Percentiles rank a stretch among this genome's conserved stretches.
Conservation (phyloP, 2,113 vertebrate species). For the Megaptera novaeangliae region DNA sequence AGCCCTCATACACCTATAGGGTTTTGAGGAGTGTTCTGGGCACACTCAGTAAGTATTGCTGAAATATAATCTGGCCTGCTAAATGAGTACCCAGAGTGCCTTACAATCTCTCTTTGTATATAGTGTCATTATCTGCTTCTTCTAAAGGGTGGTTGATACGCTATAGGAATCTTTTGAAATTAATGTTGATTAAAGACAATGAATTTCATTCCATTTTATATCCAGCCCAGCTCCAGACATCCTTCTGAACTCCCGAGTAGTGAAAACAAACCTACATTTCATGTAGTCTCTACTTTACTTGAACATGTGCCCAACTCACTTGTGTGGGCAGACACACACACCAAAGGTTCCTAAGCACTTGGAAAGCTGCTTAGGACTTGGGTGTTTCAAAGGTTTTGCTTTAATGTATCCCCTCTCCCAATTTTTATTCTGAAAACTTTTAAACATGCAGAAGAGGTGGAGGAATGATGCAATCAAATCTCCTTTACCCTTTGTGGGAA, state of each 20-base stretch:
- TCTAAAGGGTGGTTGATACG: background rate
- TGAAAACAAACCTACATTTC: background rate
- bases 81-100: background rate
- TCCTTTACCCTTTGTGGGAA: background rate
- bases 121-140: background rate
- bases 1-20: background rate
- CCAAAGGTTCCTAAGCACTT: background rate
- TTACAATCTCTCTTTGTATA: background rate
- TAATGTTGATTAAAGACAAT: background rate
- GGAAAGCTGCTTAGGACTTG: background rate
- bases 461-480: background rate
- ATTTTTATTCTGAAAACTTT: background rate
- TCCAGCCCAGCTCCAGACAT: background rate
- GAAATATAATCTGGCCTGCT: background rate
- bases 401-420: background rate
- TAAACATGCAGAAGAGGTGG: background rate
- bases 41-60: background rate
- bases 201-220: background rate
- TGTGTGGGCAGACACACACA: too few relatives aligned
- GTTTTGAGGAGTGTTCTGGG: background rate
- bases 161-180: background rate
- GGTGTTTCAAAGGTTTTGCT: constrained; percentile 26
- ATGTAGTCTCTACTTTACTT: background rate
- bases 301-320: background rate
- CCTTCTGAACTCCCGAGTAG: background rate